Conservation (phyloP, 2,113 vertebrate genomes). For the Neolamprologus longior region DNA sequence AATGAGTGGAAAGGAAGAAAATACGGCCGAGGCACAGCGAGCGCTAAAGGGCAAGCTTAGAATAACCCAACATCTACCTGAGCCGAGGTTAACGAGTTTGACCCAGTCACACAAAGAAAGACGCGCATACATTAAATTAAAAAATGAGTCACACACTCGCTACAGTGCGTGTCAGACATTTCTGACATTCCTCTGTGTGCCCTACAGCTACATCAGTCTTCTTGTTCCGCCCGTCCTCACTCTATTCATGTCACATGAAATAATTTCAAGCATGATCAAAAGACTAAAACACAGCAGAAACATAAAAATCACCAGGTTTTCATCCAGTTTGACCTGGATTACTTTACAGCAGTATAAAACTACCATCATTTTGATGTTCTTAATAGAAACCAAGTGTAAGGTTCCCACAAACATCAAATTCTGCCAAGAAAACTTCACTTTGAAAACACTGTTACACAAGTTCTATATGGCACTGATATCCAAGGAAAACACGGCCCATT, state of each 20-base stretch:
- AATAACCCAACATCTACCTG: slow-evolving; percentile 36
- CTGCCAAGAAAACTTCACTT: not conserved
- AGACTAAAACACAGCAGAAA: not conserved
- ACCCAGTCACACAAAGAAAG: not conserved
- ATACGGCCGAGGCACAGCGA: not conserved
- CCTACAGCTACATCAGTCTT: not conserved
- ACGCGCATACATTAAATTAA: not conserved
- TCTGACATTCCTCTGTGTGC: slow-evolving; percentile 25
- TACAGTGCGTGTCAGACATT: slow-evolving; percentile 1
- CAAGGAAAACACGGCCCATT: not conserved
- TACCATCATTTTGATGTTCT: not conserved
- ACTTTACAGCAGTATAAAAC: not conserved
- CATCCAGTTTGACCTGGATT: not conserved
- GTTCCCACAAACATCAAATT: not conserved
- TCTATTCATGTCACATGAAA: not conserved
- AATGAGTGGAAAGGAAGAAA: slow-evolving; percentile 48
- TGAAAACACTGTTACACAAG: not conserved
- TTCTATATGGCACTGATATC: not conserved
- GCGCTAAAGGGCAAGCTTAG: slow-evolving; percentile 41
- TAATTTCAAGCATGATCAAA: not conserved
- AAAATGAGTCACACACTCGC: not conserved
- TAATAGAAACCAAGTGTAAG: not conserved
- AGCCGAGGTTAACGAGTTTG: slow-evolving; percentile 35
- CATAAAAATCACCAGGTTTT: not conserved
- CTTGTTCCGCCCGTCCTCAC: not conserved